Evolutionary conservation across 2,888 invertebrate species (phyloP).

Genomic region (Hedychridium roseum): DNA sequence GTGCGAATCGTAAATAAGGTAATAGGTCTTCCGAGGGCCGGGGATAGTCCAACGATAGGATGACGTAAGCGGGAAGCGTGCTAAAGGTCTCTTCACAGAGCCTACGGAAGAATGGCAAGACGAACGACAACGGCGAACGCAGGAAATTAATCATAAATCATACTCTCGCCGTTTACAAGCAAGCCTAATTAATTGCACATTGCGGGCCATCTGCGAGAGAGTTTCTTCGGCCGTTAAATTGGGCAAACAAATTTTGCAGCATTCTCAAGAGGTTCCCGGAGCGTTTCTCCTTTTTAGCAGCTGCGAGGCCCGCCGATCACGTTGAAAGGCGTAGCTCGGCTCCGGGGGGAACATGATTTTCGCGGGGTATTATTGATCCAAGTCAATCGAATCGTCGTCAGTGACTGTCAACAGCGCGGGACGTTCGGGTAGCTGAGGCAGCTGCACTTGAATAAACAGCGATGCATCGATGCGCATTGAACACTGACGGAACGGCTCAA

Average conservation of each 20-base stretch:
- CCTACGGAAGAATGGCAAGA: too few species aligned
- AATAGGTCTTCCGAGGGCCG: conserved; percentile 42
- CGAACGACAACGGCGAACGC: too few species aligned
- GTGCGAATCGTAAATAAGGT: conserved; percentile 50
- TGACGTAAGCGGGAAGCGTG: conserved; percentile 37
- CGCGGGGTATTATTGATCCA: too few species aligned
- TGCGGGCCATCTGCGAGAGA: too few species aligned
- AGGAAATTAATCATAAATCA: too few species aligned
- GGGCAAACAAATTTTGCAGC: too few species aligned
- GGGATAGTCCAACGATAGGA: conserved; percentile 34
- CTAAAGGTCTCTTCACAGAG: too few species aligned
- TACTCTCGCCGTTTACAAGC: too few species aligned
- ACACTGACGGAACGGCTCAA: conserved; percentile 31
- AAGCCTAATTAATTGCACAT: too few species aligned
- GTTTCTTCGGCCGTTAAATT: too few species aligned
- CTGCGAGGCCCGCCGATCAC: conserved; percentile 4
- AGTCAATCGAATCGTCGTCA: conserved; percentile 26
- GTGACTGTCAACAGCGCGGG: conserved; percentile 26
- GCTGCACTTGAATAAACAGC: conserved; percentile 46
- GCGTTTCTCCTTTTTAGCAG: conserved; percentile 4
- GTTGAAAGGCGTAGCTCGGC: too few species aligned
- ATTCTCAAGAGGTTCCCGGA: conserved; percentile 26
- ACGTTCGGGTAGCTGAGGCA: conserved; percentile 29
- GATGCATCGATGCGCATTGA: conserved; percentile 31
- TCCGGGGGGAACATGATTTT: conserved; percentile 19